phyloP scores from a whole-genome alignment of 1,140 invertebrate genomes.

The Drosophila jambulina region DNA sequence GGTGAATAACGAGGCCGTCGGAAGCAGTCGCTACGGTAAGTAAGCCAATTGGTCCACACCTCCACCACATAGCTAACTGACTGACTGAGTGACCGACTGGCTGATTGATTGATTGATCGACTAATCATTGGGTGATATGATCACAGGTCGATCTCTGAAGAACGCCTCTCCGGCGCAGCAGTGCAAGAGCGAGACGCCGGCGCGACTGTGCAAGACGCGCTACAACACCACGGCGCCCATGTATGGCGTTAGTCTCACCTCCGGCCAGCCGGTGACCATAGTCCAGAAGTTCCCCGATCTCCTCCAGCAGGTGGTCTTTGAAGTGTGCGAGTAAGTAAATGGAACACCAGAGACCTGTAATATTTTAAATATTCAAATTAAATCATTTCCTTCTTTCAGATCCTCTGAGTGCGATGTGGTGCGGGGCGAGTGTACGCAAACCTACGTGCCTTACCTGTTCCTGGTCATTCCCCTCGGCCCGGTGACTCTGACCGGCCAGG shows the following conservation, averaged over 20 bases:
- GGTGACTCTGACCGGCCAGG: conserved; percentile 95
- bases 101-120: conserved; percentile 41
- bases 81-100: conserved; percentile 28
- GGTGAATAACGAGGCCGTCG: conserved; percentile 85
- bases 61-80: conserved; percentile 17
- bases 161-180: conserved; percentile 71
- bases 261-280: conserved; percentile 96
- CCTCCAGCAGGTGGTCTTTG: conserved; percentile 96
- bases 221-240: conserved; percentile 97
- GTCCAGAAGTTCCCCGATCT: conserved; percentile 97
- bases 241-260: conserved; percentile 96
- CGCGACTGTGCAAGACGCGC: conserved; percentile 92
- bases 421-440: conserved; percentile 95
- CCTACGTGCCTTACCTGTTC: conserved; percentile 96
- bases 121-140: conserved; percentile 19
- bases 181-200: conserved; percentile 88
- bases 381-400: conserved; percentile 85
- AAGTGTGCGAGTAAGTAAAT: conserved; percentile 91
- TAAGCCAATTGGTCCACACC: conserved; percentile 56
- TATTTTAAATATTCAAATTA: neutral
- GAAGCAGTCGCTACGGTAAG: conserved; percentile 83
- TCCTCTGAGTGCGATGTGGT: conserved; percentile 94
- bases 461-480: conserved; percentile 95
- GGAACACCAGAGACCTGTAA: neutral
- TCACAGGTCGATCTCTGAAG: conserved; percentile 76